Conservation (phyloP, 2,113 vertebrate genomes). For the Mionectes macconnelli region DNA sequence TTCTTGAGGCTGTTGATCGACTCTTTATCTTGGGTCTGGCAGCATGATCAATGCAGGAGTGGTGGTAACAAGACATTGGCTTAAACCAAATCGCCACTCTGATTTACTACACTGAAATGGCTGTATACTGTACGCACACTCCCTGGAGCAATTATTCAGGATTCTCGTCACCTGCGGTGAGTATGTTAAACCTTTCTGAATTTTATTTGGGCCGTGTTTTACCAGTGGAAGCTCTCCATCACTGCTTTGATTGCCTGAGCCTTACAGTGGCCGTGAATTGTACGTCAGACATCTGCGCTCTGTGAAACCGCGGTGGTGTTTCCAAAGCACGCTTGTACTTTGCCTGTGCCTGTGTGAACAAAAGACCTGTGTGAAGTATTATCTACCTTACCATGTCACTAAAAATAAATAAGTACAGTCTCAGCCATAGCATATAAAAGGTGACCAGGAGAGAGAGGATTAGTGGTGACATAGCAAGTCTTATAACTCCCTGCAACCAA, state of each 20-base stretch:
- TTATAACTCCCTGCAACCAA: background rate
- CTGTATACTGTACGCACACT: background rate
- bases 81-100: background rate
- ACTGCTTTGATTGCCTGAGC: background rate
- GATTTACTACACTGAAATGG: background rate
- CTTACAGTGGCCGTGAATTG: background rate
- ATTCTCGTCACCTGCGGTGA: background rate
- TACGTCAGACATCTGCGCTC: background rate
- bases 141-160: conserved; percentile 12
- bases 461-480: background rate
- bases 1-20: background rate
- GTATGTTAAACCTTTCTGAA: background rate
- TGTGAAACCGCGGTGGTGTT: background rate
- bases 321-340: background rate
- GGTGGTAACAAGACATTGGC: background rate
- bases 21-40: background rate
- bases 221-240: background rate
- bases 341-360: background rate
- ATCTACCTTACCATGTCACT: background rate
- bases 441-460: background rate
- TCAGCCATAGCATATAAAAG: background rate
- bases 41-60: background rate
- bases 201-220: conserved; percentile 16
- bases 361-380: background rate
- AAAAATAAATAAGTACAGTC: background rate